Base-by-base conservation (phyloP, 2,797 vertebrate species). In the Enteromius fasciolatus region DNA sequence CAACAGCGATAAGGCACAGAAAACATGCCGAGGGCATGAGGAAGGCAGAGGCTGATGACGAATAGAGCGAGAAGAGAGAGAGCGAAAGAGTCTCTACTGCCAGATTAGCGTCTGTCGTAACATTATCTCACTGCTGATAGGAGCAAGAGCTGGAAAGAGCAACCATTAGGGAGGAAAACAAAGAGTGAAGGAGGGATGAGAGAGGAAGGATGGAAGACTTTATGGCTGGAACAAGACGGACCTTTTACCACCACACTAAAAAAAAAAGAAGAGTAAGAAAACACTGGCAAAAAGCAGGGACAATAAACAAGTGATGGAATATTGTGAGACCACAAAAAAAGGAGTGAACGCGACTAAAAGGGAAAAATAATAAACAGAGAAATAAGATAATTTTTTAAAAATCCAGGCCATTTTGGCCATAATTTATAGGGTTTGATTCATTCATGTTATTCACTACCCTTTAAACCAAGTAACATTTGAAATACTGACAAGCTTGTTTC, bases 41-140 rank as follows among this genome's bases (percentile, higher is more conserved):
- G 44, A 39, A 61, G 15, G 36, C 25, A 82, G 48, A 52, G 68
- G 39, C 50, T 59, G 67, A 72, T 44, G 63, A 78, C 23, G n/a
- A 23, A 75, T 2, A 46, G 23, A 52, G 3, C 33, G 25, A 57
- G 3, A 44, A 68, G 17, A 81, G 50, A 54, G n/a, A 72, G 15
- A 46, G 1, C 70, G 23, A 78, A 33, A 50, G 52, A 57, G 89
- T 89, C 90, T 90, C 91, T 89, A 88, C 89, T 89, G 85, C 87
- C 92, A 93, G 91, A 94, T 93, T 91, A 93, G 90, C 78, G 88
- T 89, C 91, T 94, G 92, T 94, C 90, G 92, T 92, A 92, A 92
- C 90, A 91, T 92, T 93, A 93, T 92, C 91, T 92, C 92, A 92
- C 90, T 89, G 90, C 91, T 93, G 93, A 94, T 94, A 94, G 90